phyloP scores from a whole-genome alignment of 1,140 invertebrate species.

The Aricia agestis region DNA sequence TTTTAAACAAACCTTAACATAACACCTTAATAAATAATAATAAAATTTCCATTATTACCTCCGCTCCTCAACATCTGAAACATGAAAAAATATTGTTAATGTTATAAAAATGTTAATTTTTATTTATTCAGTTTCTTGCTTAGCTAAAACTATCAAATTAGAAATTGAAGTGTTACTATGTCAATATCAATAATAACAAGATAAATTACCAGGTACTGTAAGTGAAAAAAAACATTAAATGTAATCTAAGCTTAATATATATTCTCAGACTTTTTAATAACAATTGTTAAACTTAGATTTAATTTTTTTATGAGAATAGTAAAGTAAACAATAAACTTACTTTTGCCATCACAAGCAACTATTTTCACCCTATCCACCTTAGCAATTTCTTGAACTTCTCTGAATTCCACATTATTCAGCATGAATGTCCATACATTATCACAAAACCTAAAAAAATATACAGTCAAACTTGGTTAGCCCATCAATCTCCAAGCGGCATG shows the following conservation, averaged over 20 bases:
- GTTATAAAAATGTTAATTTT: too few relatives aligned
- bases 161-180: too few relatives aligned
- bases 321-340: slow-evolving; percentile 66
- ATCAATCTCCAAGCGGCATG: too few relatives aligned
- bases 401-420: slow-evolving; percentile 98
- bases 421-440: slow-evolving; percentile 99
- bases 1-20: slow-evolving; percentile 19
- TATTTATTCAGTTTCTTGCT: too few relatives aligned
- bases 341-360: slow-evolving; percentile 99
- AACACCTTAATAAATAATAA: slow-evolving; percentile 17
- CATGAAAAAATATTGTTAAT: slow-evolving; percentile 13
- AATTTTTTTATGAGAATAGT: not conserved
- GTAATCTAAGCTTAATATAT: too few relatives aligned
- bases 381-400: slow-evolving; percentile 95
- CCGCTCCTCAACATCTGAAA: slow-evolving; percentile 64
- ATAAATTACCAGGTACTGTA: too few relatives aligned
- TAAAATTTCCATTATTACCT: slow-evolving; percentile 37
- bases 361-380: slow-evolving; percentile 99
- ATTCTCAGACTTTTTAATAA: too few relatives aligned
- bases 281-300: too few relatives aligned
- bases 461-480: not conserved
- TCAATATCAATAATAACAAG: too few relatives aligned
- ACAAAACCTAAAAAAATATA: slow-evolving; percentile 84
- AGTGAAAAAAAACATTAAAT: too few relatives aligned
- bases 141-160: too few relatives aligned